A percentile compares a stretch with the other conserved stretches of the same genome.
These are phyloP conservation scores for Cephus spinipes DNA, from an alignment of 2,888 invertebrate genomes.

Conservation along the genomic window DNA sequence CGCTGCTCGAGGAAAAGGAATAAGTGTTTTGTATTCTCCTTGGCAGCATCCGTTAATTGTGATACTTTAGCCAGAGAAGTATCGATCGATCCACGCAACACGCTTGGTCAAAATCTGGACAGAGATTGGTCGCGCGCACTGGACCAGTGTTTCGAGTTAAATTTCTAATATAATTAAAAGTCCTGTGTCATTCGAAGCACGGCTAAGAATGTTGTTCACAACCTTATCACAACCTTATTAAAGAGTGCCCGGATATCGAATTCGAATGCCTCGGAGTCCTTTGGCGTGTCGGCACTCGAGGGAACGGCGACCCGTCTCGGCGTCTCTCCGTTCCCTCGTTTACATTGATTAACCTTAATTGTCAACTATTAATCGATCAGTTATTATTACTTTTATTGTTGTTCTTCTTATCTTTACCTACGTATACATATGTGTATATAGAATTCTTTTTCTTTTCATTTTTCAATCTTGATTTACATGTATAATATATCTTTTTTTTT, in stretches of 20 bases:
- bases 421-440: conserved; percentile 14
- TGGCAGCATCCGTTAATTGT: not conserved
- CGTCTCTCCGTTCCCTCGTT: not conserved
- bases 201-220: conserved; percentile 63
- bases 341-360: conserved; percentile 13
- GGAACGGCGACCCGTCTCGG: not conserved
- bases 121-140: not conserved
- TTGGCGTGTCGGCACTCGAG: conserved; percentile 30
- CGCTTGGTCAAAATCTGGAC: not conserved
- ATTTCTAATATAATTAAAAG: conserved; percentile 40
- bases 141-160: conserved; percentile 10
- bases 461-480: not conserved
- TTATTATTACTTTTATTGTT: conserved; percentile 28
- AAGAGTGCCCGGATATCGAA: conserved; percentile 54
- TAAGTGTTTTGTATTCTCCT: not conserved
- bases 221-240: conserved; percentile 67
- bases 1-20: not conserved
- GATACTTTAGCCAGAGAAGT: not conserved
- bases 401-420: conserved; percentile 12
- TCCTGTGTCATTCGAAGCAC: conserved; percentile 57
- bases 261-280: conserved; percentile 36
- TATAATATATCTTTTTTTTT: not conserved
- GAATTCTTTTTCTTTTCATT: not conserved
- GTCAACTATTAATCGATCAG: conserved; percentile 16
- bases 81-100: not conserved